Conservation (phyloP, 2,797 vertebrate genomes). For the Lithobates sylvaticus region DNA sequence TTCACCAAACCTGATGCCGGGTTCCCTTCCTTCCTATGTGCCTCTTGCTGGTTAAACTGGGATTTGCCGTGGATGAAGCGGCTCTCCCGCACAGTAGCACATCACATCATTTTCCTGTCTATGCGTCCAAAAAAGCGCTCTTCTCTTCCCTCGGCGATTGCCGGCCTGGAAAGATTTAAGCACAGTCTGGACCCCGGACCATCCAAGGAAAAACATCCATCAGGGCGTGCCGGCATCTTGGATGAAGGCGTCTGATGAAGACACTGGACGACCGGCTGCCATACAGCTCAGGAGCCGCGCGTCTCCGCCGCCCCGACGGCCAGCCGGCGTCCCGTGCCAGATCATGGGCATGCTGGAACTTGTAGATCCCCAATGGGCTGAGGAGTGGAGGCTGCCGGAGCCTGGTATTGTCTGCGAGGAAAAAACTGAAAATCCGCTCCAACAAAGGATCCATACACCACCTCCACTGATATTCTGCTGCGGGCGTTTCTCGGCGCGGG, state of each 20-base stretch:
- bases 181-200: conserved; percentile 41
- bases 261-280: background rate
- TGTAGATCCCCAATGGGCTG: background rate
- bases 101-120: conserved; percentile 40
- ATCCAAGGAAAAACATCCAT: conserved; percentile 26
- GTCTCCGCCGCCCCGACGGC: background rate
- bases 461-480: too few species aligned
- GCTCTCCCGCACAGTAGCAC: background rate
- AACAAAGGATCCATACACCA: too few species aligned
- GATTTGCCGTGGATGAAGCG: background rate
- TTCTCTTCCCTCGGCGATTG: conserved; percentile 16
- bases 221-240: background rate
- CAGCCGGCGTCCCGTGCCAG: background rate
- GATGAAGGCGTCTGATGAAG: background rate
- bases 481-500: too few species aligned
- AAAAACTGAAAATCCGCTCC: too few species aligned
- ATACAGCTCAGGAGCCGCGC: background rate
- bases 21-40: too few species aligned
- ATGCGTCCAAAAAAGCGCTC: conserved; percentile 20
- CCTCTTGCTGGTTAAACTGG: background rate
- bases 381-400: too few species aligned
- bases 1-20: too few species aligned
- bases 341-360: background rate
- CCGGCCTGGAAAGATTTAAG: conserved; percentile 44
- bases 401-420: too few species aligned